Percentiles rank a stretch among this genome's conserved stretches.
Evolutionary conservation across 2,113 vertebrate species (phyloP).

Genomic region (Pseudonaja textilis): DNA sequence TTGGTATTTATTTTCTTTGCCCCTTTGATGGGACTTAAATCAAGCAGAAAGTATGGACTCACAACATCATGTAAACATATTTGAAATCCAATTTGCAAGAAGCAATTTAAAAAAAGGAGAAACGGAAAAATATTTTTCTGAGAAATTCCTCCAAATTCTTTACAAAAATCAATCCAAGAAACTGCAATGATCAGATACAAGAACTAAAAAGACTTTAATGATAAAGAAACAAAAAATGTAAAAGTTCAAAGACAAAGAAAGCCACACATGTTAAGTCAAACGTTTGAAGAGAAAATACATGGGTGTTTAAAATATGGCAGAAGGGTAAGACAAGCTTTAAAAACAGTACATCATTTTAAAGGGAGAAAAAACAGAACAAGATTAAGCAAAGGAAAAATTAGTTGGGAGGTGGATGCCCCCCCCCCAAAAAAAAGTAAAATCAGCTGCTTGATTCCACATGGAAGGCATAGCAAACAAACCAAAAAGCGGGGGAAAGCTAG

Average conservation of each 20-base stretch:
- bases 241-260: slow-evolving; percentile 19
- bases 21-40: background rate
- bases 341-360: background rate
- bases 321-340: background rate
- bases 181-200: background rate
- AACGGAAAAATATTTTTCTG: background rate
- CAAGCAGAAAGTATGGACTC: background rate
- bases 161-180: slow-evolving; percentile 1
- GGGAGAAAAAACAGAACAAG: background rate
- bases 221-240: background rate
- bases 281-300: background rate
- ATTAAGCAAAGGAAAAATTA: slow-evolving; percentile 1
- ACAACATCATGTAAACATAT: background rate
- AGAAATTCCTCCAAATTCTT: background rate
- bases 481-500: background rate
- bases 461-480: background rate
- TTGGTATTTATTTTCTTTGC: slow-evolving; percentile 10
- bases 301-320: background rate
- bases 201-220: background rate
- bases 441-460: background rate
- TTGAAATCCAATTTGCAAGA: slow-evolving; percentile 1
- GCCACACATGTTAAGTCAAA: background rate
- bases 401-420: background rate
- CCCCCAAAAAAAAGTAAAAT: background rate
- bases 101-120: background rate